These are phyloP conservation scores for Scaptomyza tumidula DNA, from an alignment of 2,888 invertebrate species.

Conservation along the genomic window DNA sequence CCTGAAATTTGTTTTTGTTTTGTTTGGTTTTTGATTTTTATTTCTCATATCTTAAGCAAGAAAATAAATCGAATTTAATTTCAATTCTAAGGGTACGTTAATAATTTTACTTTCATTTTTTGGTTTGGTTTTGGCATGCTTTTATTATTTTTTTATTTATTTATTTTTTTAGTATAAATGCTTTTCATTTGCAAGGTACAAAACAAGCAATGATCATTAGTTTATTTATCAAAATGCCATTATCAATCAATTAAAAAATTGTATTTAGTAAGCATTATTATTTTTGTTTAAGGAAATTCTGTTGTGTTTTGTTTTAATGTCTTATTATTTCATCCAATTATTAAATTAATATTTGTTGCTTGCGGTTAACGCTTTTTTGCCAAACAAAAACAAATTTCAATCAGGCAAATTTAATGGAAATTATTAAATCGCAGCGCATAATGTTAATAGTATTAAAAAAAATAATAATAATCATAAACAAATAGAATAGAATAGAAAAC, in stretches of 20 bases:
- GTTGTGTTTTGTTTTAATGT: slow-evolving; percentile 11
- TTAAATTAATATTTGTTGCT: slow-evolving; percentile 51
- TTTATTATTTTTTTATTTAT: slow-evolving; percentile 26
- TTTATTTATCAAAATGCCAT: slow-evolving; percentile 70
- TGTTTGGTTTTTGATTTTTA: slow-evolving; percentile 58
- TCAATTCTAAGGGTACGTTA: slow-evolving; percentile 22
- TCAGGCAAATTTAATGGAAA: slow-evolving; percentile 72
- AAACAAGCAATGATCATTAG: slow-evolving; percentile 73
- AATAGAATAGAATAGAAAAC: slow-evolving; percentile 5
- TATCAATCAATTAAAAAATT: slow-evolving; percentile 43
- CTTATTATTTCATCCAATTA: slow-evolving; percentile 37
- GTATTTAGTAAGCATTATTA: slow-evolving; percentile 33
- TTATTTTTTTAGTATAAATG: slow-evolving; percentile 42
- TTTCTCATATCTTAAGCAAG: slow-evolving; percentile 42
- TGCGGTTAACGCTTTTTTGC: slow-evolving; percentile 40
- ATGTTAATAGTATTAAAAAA: slow-evolving; percentile 43
- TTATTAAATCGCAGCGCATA: slow-evolving; percentile 61
- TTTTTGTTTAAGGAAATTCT: not conserved
- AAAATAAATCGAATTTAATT: slow-evolving; percentile 12
- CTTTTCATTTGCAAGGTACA: slow-evolving; percentile 56
- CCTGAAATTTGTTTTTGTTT: slow-evolving; percentile 83
- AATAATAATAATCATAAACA: slow-evolving; percentile 7
- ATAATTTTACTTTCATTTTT: slow-evolving; percentile 10
- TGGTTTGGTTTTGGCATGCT: slow-evolving; percentile 52
- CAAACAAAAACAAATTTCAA: slow-evolving; percentile 82